phyloP scores from a whole-genome alignment of 92 coral and sea anemone genomes.

The Desmophyllum pertusum region DNA sequence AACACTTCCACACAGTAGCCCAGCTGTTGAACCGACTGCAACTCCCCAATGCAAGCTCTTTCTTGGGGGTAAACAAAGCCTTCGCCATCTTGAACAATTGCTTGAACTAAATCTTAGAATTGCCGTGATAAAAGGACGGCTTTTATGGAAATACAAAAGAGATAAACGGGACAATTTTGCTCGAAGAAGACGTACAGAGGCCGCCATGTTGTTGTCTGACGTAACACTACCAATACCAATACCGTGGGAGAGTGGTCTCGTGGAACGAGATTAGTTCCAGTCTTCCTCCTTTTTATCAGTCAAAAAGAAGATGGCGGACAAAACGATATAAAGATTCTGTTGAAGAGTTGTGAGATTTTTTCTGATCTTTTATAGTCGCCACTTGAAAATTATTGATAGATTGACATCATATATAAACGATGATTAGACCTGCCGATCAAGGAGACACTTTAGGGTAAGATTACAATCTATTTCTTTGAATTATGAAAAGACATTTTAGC shows the following conservation, averaged over 20 bases:
- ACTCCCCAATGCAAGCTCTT: constrained; percentile 37
- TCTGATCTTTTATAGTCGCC: not conserved
- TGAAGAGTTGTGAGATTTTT: not conserved
- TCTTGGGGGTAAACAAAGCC: constrained; percentile 31
- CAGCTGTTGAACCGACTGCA: constrained; percentile 32
- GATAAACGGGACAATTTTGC: constrained; percentile 49
- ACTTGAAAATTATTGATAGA: not conserved
- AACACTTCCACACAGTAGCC: constrained; percentile 56
- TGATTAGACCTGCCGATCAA: not conserved
- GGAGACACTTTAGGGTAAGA: constrained; percentile 48
- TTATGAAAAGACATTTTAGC: not conserved
- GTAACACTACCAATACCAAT: not conserved
- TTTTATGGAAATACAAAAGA: not conserved
- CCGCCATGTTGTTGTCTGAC: constrained; percentile 65
- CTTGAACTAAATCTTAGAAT: constrained; percentile 6
- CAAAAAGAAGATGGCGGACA: constrained; percentile 32
- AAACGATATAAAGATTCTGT: not conserved
- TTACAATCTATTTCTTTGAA: not conserved
- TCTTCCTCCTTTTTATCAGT: not conserved
- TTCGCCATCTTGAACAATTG: constrained; percentile 13
- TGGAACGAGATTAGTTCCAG: constrained; percentile 4
- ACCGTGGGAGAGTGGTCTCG: not conserved
- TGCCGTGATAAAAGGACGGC: not conserved
- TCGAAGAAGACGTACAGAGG: constrained; percentile 29
- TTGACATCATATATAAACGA: not conserved